A percentile compares a stretch with the other conserved stretches of the same genome.
phyloP scores from a whole-genome alignment of 1,140 invertebrate species.

The Drosophila willistoni region DNA sequence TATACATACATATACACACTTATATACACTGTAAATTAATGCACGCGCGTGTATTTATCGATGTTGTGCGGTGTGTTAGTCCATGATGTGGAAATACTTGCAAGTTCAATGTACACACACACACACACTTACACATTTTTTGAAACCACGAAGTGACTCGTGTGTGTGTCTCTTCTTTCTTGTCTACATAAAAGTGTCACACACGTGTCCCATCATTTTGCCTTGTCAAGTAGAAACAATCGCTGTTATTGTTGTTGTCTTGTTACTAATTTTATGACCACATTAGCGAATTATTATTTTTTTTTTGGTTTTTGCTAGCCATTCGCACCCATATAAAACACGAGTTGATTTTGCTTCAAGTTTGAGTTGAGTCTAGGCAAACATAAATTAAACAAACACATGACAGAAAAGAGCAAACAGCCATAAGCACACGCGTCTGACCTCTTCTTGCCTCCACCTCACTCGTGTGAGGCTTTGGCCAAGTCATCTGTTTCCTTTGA shows the following conservation, averaged over 20 bases:
- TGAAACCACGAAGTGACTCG: too few species aligned
- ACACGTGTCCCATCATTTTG: slow-evolving; percentile 64
- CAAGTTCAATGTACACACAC: slow-evolving; percentile 22
- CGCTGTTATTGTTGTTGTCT: slow-evolving; percentile 35
- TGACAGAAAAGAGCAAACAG: slow-evolving; percentile 40
- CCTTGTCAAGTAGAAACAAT: slow-evolving; percentile 23
- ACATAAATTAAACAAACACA: slow-evolving; percentile 64
- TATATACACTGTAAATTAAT: slow-evolving; percentile 48
- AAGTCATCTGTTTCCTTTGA: slow-evolving; percentile 2
- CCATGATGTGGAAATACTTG: slow-evolving; percentile 24
- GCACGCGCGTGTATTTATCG: slow-evolving; percentile 57
- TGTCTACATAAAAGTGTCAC: slow-evolving; percentile 34
- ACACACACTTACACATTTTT: not conserved
- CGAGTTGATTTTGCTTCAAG: not conserved
- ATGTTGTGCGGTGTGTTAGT: slow-evolving; percentile 20
- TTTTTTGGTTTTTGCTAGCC: slow-evolving; percentile 45
- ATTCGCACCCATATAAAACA: slow-evolving; percentile 43
- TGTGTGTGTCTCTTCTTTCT: slow-evolving; percentile 11
- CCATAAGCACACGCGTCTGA: slow-evolving; percentile 12
- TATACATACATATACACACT: slow-evolving; percentile 11
- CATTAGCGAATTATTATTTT: slow-evolving; percentile 73
- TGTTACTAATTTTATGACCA: slow-evolving; percentile 61
- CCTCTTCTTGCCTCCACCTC: not conserved
- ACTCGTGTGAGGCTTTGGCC: not conserved
- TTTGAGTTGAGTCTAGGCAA: slow-evolving; percentile 44